Conservation (phyloP, 1,140 invertebrate species). For the Physella acuta region DNA sequence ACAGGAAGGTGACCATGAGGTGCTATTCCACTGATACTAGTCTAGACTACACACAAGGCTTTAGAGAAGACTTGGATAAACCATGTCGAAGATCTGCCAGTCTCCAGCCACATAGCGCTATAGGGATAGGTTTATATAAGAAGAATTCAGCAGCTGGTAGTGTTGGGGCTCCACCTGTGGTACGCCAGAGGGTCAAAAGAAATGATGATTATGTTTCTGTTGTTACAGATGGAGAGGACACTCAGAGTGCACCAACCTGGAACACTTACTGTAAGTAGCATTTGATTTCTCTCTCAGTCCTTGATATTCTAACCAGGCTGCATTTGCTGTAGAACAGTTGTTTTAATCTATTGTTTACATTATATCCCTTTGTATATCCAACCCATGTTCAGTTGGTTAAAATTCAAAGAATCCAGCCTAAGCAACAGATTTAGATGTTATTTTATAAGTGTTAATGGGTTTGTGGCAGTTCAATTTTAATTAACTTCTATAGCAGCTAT, state of each 20-base stretch:
- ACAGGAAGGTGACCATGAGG: slow-evolving; percentile 8
- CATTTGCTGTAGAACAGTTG: background rate
- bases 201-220: slow-evolving; percentile 11
- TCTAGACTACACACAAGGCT: slow-evolving; percentile 21
- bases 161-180: background rate
- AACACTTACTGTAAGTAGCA: slow-evolving; percentile 24
- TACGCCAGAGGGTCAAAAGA: slow-evolving; percentile 6
- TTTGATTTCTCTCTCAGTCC: background rate
- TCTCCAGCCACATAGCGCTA: slow-evolving; percentile 19
- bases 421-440: too few relatives aligned
- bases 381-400: background rate
- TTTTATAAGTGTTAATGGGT: too few relatives aligned
- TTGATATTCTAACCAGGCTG: background rate
- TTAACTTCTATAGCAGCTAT: too few relatives aligned
- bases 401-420: too few relatives aligned
- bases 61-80: background rate
- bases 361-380: background rate
- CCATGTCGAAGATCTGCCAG: slow-evolving; percentile 15
- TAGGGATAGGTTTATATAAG: slow-evolving; percentile 7
- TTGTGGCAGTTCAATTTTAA: too few relatives aligned
- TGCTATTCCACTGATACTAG: slow-evolving; percentile 15
- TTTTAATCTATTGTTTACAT: background rate
- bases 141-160: background rate
- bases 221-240: slow-evolving; percentile 22
- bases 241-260: slow-evolving; percentile 23